Evolutionary conservation across 2,113 vertebrate genomes (phyloP).

Genomic region (Poeciliopsis occidentalis): DNA sequence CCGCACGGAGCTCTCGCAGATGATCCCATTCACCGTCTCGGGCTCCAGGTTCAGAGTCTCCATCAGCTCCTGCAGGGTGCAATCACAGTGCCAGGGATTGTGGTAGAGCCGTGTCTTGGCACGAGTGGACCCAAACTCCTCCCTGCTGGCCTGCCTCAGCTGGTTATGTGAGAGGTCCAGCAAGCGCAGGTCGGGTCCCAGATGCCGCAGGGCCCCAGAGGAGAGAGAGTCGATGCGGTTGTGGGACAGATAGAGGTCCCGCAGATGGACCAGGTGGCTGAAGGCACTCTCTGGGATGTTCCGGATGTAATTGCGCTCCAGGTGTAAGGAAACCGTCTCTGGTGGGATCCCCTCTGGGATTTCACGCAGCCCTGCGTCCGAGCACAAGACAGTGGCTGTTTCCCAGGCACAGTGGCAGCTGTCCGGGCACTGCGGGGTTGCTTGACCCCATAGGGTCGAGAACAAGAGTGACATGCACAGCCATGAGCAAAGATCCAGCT

Average conservation of each 20-base stretch:
- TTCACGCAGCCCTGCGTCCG: conserved; percentile 72
- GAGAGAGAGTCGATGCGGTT: conserved; percentile 80
- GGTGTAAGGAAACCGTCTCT: conserved; percentile 77
- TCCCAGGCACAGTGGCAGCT: conserved; percentile 75
- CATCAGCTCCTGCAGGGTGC: conserved; percentile 81
- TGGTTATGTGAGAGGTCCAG: conserved; percentile 83
- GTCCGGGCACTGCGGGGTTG: conserved; percentile 49
- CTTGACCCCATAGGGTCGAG: conserved; percentile 51
- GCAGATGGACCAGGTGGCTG: conserved; percentile 74
- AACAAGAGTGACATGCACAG: conserved; percentile 57
- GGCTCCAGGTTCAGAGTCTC: conserved; percentile 79
- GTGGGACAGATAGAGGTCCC: conserved; percentile 81
- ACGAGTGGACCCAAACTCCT: conserved; percentile 74
- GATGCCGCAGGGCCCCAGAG: conserved; percentile 73
- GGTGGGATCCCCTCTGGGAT: conserved; percentile 77
- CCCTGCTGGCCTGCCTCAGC: conserved; percentile 70
- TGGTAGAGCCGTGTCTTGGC: conserved; percentile 80
- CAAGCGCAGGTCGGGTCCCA: conserved; percentile 75
- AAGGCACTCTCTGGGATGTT: conserved; percentile 77
- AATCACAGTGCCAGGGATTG: conserved; percentile 85
- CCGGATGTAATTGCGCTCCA: conserved; percentile 82
- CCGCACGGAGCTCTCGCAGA: conserved; percentile 79
- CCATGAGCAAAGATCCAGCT: conserved; percentile 45
- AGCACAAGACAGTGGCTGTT: conserved; percentile 77
- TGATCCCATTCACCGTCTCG: conserved; percentile 76